phyloP scores from a whole-genome alignment of 1,140 invertebrate species.

The Meloidogyne chitwoodi region DNA sequence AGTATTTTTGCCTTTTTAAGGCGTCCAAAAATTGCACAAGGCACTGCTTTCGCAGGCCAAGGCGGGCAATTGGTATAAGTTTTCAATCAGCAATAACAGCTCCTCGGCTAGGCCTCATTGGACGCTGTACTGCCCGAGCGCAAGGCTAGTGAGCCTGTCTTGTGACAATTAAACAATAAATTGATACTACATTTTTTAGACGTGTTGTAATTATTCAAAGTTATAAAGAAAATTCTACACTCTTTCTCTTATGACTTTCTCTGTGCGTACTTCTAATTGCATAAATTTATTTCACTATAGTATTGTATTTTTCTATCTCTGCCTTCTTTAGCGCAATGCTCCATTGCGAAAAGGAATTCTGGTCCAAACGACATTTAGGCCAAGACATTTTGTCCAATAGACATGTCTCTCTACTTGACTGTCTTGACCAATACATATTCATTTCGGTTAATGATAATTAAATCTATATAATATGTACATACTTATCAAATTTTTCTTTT shows the following conservation, averaged over 20 bases:
- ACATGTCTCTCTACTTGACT: no score
- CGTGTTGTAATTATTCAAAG: background rate
- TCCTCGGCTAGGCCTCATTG: conserved; percentile 8
- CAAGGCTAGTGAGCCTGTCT: background rate
- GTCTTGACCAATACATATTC: no score
- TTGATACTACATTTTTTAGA: background rate
- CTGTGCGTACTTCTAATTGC: no score
- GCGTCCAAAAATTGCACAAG: conserved; percentile 13
- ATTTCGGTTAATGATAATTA: no score
- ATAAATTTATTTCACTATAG: background rate
- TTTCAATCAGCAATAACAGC: conserved; percentile 16
- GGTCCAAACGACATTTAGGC: no score
- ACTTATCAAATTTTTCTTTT: no score
- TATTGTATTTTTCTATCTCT: background rate
- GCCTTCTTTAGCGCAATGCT: background rate
- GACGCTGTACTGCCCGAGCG: conserved; percentile 11
- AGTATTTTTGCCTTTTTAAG: background rate
- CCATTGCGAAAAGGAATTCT: background rate
- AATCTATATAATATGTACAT: no score
- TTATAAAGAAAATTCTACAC: background rate
- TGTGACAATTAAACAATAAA: background rate
- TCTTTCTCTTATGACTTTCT: background rate
- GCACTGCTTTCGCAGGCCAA: conserved; percentile 4
- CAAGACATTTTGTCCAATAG: no score
- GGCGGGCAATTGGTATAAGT: conserved; percentile 13